Percentiles rank a stretch among this genome's conserved stretches.
Conservation (phyloP, 2,888 invertebrate genomes). For the Megamerina dolium region DNA sequence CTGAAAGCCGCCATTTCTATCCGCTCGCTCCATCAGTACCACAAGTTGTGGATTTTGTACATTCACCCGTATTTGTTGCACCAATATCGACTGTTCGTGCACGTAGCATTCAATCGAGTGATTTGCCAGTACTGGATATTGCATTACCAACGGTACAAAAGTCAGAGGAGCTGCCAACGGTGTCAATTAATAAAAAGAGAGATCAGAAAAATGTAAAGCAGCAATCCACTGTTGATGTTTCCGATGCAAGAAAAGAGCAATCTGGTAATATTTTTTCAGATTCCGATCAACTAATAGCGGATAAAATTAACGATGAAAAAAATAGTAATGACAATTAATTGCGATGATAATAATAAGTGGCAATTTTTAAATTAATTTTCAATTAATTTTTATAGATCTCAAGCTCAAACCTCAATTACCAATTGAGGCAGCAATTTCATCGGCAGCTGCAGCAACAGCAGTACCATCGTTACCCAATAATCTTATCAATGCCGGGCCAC, state of each 20-base stretch:
- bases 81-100: constrained; percentile 37
- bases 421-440: too few relatives aligned
- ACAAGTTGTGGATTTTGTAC: constrained; percentile 41
- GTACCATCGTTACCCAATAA: too few relatives aligned
- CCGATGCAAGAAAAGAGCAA: not conserved
- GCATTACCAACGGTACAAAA: constrained; percentile 16
- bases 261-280: too few relatives aligned
- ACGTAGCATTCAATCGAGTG: constrained; percentile 31
- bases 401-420: too few relatives aligned
- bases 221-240: not conserved
- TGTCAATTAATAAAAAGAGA: not conserved
- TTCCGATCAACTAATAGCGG: too few relatives aligned
- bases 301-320: too few relatives aligned
- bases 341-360: too few relatives aligned
- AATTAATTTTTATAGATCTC: too few relatives aligned
- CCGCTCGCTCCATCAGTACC: constrained; percentile 31
- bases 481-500: constrained; percentile 6
- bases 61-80: constrained; percentile 32
- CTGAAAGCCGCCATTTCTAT: constrained; percentile 38
- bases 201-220: not conserved
- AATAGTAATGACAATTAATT: too few relatives aligned
- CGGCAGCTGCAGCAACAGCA: too few relatives aligned
- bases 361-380: too few relatives aligned
- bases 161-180: constrained; percentile 17
- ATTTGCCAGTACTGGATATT: constrained; percentile 18